phyloP scores from a whole-genome alignment of 2,888 invertebrate species.

The Patella ulyssiponensis region DNA sequence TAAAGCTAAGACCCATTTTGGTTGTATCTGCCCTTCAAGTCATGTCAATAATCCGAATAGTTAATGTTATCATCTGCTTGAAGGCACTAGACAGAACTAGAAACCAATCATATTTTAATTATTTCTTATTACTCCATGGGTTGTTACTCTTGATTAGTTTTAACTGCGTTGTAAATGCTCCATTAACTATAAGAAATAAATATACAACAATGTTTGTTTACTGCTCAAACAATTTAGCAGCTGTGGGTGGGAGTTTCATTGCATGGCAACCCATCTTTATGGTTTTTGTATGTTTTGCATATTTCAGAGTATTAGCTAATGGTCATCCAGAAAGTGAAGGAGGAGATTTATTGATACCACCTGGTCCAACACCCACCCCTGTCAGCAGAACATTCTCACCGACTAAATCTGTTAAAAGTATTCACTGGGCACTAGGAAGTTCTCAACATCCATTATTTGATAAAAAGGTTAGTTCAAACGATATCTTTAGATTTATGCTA shows the following conservation, averaged over 20 bases:
- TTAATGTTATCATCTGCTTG: too few relatives aligned
- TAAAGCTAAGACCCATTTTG: too few relatives aligned
- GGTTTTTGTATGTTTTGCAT: background rate
- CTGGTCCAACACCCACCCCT: conserved; percentile 51
- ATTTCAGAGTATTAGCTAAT: conserved; percentile 23
- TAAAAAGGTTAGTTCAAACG: conserved; percentile 44
- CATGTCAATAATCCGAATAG: too few relatives aligned
- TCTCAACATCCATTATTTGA: conserved; percentile 53
- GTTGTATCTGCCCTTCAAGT: too few relatives aligned
- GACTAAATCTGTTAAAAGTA: conserved; percentile 57
- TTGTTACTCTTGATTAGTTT: background rate
- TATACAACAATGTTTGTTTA: too few relatives aligned
- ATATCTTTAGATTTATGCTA: too few relatives aligned
- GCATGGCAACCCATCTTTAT: background rate
- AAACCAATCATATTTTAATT: conserved; percentile 44
- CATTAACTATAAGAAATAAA: too few relatives aligned
- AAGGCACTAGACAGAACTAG: conserved; percentile 31
- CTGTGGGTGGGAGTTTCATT: too few relatives aligned
- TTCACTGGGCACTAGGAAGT: conserved; percentile 62
- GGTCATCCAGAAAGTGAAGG: conserved; percentile 22
- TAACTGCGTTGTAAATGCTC: too few relatives aligned
- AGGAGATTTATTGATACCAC: background rate
- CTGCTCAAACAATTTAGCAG: too few relatives aligned
- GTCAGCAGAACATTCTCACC: conserved; percentile 54
- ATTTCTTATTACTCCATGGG: conserved; percentile 31